Evolutionary conservation across 2,797 vertebrate species (phyloP).

Genomic region (Emydoidea blandingii): DNA sequence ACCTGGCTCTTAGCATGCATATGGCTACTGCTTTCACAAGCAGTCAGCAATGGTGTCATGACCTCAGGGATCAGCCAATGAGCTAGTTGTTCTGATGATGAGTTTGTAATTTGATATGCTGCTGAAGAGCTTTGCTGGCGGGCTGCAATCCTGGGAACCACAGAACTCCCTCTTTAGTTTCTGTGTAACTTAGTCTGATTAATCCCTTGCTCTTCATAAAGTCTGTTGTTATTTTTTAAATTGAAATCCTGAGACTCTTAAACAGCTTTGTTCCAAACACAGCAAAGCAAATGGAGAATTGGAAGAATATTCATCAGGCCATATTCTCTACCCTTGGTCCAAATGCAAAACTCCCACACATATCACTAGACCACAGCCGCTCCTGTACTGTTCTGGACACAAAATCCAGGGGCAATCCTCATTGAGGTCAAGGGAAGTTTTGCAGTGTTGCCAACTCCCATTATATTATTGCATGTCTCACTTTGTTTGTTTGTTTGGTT

Average conservation of each 20-base stretch:
- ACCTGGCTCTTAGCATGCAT: neutral
- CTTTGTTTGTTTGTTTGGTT: neutral
- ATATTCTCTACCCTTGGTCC: neutral
- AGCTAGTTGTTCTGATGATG: neutral
- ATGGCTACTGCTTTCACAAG: neutral
- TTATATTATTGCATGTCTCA: neutral
- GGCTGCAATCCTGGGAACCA: slow-evolving; percentile 14
- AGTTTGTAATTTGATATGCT: rapidly evolving
- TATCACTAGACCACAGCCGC: neutral
- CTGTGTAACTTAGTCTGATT: neutral
- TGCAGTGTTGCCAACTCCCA: neutral
- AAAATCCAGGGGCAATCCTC: neutral
- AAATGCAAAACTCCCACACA: neutral
- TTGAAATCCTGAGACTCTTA: neutral
- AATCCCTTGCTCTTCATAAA: neutral
- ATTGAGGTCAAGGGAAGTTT: neutral
- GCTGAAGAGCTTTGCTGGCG: neutral
- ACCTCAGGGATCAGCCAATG: neutral
- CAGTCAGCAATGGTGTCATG: neutral
- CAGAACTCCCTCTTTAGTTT: slow-evolving; percentile 18
- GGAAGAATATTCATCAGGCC: neutral
- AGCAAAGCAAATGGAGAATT: neutral
- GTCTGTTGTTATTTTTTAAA: neutral
- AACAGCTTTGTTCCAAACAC: neutral
- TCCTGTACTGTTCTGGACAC: neutral